phyloP scores from a whole-genome alignment of 2,113 vertebrate genomes.

The Chrysemys picta region DNA sequence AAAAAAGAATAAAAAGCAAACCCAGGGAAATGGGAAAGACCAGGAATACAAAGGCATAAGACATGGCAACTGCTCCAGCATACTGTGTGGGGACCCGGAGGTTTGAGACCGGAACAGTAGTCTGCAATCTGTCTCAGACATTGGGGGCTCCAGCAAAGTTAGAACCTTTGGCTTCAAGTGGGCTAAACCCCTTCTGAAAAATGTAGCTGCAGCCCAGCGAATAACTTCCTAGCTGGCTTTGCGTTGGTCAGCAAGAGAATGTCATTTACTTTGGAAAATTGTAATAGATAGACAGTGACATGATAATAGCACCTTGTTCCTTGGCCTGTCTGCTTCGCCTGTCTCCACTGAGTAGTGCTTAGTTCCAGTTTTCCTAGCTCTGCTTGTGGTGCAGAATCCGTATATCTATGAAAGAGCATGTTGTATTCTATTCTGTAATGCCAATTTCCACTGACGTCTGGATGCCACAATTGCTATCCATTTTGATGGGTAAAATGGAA shows the following conservation, averaged over 20 bases:
- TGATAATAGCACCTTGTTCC: background rate
- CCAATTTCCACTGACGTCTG: background rate
- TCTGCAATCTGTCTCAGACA: background rate
- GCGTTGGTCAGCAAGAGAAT: background rate
- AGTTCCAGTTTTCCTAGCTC: background rate
- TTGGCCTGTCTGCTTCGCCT: background rate
- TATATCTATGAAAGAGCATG: background rate
- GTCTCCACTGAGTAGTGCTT: background rate
- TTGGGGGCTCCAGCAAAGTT: no score
- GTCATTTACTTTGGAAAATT: background rate
- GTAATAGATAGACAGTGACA: background rate
- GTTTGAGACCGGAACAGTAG: background rate
- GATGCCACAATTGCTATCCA: background rate
- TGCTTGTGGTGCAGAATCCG: background rate
- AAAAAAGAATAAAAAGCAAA: background rate
- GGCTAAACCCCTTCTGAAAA: background rate
- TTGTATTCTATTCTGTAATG: background rate
- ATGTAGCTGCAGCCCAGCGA: background rate
- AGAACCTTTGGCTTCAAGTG: background rate
- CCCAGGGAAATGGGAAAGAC: background rate
- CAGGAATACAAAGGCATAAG: background rate
- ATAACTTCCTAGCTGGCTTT: conserved; percentile 1
- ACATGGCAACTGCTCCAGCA: background rate
- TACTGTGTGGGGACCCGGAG: background rate
- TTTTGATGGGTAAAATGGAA: background rate